Evolutionary conservation across 2,797 vertebrate genomes (phyloP), one percentile per base, ranked within the genome.

Genomic region (Hemitrygon akajei): DNA sequence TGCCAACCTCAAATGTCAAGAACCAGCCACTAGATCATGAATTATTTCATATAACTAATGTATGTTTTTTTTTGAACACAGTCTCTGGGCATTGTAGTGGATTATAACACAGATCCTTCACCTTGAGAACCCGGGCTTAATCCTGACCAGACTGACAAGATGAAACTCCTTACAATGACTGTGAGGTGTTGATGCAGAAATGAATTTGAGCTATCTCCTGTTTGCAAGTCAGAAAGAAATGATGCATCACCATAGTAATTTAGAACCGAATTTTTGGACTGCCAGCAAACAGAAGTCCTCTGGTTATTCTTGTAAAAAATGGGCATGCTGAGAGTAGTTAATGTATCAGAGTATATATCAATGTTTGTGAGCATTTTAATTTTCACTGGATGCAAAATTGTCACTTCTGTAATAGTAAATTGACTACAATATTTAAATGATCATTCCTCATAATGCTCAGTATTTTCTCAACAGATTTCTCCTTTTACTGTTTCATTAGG

Each of bases 1-100:
- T 69, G 86, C 63, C 86, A 89, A 89, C 86, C 63, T 89, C 69
- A 69, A 69, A 69, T 66, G 66, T 69, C 86, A 89, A 69, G 60
- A 89, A 69, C n/a, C 60, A 89, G 86, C 60, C n/a, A 37, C n/a
- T 0, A 89, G 63, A 89, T 89, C n/a, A 25, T 89, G 63, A 89
- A 89, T 89, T 89, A 89, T 89, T 69, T 69, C 60, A 69, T 89
- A 34, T 89, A 37, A n/a, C 86, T 37, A 89, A 89, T 89, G 86
- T 69, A 89, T 34, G 7, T n/a, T 89, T 66, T 63, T 16, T 22
- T 89, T 58, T 5, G 63, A 69, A 89, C 18, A 37, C 60, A 89
- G 47, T 18, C 86, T 89, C 63, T 89, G 86, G 60, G 86, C 86
- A n/a, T 22, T 75, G 40, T 40, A 76, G 91, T 58, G 40, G 22